Percentiles rank a stretch among this genome's conserved stretches.
These are phyloP conservation scores for Lacanobia oleracea DNA, from an alignment of 2,888 invertebrate genomes.

Conservation along the genomic window DNA sequence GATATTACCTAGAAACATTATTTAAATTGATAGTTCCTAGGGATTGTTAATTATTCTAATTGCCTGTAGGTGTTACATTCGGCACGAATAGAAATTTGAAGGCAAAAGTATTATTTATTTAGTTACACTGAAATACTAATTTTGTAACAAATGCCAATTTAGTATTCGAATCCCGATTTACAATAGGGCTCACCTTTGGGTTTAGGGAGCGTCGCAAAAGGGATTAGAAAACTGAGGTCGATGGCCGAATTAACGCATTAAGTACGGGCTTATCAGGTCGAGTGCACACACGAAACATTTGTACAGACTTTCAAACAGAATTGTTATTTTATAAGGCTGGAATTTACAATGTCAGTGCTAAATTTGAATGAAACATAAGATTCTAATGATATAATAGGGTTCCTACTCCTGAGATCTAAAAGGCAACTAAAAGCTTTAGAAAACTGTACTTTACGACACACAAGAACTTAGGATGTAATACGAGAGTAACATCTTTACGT, in stretches of 20 bases:
- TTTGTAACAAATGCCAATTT: conserved; percentile 23
- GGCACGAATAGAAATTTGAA: conserved; percentile 24
- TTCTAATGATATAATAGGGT: background rate
- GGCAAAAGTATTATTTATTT: conserved; percentile 2
- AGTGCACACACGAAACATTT: background rate
- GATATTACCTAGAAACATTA: conserved; percentile 51
- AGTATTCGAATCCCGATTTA: conserved; percentile 18
- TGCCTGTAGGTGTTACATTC: conserved; percentile 24
- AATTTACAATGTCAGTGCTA: background rate
- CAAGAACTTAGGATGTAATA: conserved; percentile 5
- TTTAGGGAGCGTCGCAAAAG: conserved; percentile 12
- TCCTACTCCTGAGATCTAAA: background rate
- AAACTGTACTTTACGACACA: conserved; percentile 1
- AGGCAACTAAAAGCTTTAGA: background rate
- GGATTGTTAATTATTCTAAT: conserved; percentile 51
- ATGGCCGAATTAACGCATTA: conserved; percentile 3
- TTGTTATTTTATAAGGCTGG: background rate
- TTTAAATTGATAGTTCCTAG: conserved; percentile 55
- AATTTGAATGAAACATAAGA: background rate
- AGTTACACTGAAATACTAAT: conserved; percentile 4
- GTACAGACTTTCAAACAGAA: background rate
- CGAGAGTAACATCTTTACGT: conserved; percentile 14
- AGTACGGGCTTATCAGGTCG: background rate
- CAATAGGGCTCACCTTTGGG: background rate
- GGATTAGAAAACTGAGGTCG: conserved; percentile 22